Conservation (phyloP, 2,797 vertebrate genomes). For the Coracias cyanogaster region DNA sequence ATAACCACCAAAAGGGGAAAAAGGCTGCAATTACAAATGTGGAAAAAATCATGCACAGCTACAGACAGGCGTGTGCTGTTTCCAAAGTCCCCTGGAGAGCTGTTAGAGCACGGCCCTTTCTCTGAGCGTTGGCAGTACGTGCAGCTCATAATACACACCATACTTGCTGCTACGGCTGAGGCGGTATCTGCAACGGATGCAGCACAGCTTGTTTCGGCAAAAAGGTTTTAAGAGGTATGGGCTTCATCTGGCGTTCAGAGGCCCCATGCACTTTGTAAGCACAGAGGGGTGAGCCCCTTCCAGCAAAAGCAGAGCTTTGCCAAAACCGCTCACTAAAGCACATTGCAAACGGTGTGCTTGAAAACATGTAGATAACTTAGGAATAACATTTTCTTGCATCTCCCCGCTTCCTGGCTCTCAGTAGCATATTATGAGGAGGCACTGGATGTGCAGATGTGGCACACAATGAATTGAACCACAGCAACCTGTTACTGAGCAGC, state of each 20-base stretch:
- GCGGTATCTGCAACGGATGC: neutral
- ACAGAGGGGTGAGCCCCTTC: neutral
- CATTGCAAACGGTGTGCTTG: neutral
- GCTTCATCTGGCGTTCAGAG: neutral
- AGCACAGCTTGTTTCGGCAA: neutral
- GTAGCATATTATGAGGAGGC: neutral
- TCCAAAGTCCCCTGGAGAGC: slow-evolving; percentile 22
- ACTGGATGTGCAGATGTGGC: neutral
- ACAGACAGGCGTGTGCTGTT: neutral
- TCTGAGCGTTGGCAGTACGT: neutral
- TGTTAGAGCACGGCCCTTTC: neutral
- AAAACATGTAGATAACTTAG: neutral
- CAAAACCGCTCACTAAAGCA: neutral
- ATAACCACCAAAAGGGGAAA: slow-evolving; percentile 63
- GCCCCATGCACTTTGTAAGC: fast-evolving
- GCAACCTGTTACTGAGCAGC: neutral
- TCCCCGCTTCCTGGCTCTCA: neutral
- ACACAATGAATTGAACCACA: neutral
- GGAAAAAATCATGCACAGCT: neutral
- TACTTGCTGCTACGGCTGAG: neutral
- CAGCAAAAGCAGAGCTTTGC: neutral
- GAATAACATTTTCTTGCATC: neutral
- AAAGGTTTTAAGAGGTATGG: neutral
- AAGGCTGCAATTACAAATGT: slow-evolving; percentile 23
- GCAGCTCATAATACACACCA: neutral